Evolutionary conservation across 64 coral and sea anemone genomes (phyloP).

Genomic region (Pachyseris speciosa): DNA sequence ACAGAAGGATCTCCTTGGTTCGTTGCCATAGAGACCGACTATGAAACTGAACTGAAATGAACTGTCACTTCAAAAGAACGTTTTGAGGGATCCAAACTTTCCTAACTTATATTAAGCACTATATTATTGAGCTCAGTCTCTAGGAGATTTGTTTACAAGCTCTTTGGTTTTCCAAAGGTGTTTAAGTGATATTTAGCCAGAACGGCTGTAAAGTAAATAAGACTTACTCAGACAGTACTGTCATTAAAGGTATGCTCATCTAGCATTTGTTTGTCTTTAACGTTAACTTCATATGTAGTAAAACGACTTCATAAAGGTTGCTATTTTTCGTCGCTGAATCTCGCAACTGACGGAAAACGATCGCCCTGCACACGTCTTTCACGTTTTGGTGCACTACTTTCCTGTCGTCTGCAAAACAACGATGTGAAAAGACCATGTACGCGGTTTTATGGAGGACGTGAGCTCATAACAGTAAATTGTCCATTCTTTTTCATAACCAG

Average conservation of each 20-base stretch:
- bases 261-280: too few relatives aligned
- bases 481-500: too few relatives aligned
- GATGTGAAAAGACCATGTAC: too few relatives aligned
- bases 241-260: neutral
- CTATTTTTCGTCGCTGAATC: too few relatives aligned
- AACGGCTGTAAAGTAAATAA: neutral
- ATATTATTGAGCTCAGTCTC: neutral
- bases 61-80: neutral
- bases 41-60: neutral
- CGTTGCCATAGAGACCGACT: neutral
- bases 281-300: too few relatives aligned
- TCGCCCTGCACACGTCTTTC: too few relatives aligned
- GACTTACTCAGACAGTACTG: neutral
- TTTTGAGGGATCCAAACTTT: neutral
- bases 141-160: neutral
- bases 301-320: too few relatives aligned
- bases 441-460: neutral
- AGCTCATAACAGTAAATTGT: too few relatives aligned
- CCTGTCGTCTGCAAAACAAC: too few relatives aligned
- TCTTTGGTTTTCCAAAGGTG: slow-evolving; percentile 46
- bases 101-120: slow-evolving; percentile 33
- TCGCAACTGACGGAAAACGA: too few relatives aligned
- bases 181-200: neutral
- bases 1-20: neutral
- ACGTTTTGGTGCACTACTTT: too few relatives aligned